These are phyloP conservation scores for Denticeps clupeoides DNA, from an alignment of 2,797 vertebrate genomes.

Conservation along the genomic window DNA sequence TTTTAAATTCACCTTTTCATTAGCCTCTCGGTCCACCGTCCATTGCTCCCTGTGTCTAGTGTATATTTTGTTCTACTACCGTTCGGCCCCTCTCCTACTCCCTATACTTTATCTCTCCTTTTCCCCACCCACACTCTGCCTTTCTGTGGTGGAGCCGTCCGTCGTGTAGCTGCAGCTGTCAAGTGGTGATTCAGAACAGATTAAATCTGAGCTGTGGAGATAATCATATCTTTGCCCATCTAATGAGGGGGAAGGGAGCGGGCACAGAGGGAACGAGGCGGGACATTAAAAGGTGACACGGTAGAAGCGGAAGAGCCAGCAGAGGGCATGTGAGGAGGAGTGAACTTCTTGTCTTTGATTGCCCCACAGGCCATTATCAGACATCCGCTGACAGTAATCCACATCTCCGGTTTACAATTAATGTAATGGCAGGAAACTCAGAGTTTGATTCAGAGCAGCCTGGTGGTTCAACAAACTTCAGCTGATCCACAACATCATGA, in stretches of 20 bases:
- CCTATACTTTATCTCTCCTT: background rate
- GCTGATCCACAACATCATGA: too few species aligned
- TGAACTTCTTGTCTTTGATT: background rate
- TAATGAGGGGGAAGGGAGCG: conserved; percentile 28
- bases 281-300: conserved; percentile 10
- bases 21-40: background rate
- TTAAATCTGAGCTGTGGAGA: conserved; percentile 36
- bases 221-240: conserved; percentile 34
- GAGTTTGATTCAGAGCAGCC: too few species aligned
- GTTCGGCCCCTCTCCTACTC: background rate
- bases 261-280: background rate
- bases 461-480: too few species aligned
- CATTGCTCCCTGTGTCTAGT: background rate
- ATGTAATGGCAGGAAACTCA: too few species aligned
- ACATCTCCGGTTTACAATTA: too few species aligned
- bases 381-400: too few species aligned
- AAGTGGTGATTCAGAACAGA: conserved; percentile 36
- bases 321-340: background rate
- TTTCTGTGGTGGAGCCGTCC: conserved; percentile 1
- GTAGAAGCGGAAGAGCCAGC: background rate
- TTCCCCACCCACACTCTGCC: background rate
- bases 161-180: conserved; percentile 28
- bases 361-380: background rate
- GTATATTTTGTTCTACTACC: background rate
- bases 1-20: too few species aligned